Evolutionary conservation across 1,140 invertebrate genomes (phyloP).

Genomic region (Pteromalus puparum): DNA sequence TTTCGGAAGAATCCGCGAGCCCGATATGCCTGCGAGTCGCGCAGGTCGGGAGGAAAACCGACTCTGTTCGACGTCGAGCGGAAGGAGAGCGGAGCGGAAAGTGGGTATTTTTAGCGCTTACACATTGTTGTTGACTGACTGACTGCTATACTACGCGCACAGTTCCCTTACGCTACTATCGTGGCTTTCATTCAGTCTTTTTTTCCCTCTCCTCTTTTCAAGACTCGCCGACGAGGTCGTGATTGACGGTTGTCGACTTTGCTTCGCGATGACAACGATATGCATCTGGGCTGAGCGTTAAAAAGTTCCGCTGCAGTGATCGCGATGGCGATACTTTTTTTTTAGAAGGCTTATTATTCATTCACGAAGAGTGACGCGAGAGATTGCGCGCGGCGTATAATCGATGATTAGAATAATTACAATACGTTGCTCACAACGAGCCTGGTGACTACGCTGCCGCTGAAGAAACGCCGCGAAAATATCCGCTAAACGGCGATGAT

Average conservation of each 20-base stretch:
- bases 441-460: too few relatives aligned
- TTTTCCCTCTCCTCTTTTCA: not conserved
- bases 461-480: too few relatives aligned
- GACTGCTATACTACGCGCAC: not conserved
- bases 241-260: too few relatives aligned
- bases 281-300: not conserved
- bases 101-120: conserved; percentile 74
- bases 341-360: too few relatives aligned
- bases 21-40: conserved; percentile 14
- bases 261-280: not conserved
- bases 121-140: conserved; percentile 70
- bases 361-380: too few relatives aligned
- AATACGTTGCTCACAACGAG: too few relatives aligned
- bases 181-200: conserved; percentile 19
- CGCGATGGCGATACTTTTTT: not conserved
- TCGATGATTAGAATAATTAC: too few relatives aligned
- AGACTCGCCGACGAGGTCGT: not conserved
- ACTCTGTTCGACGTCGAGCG: conserved; percentile 49
- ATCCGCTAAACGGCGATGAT: too few relatives aligned
- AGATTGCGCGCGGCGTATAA: too few relatives aligned
- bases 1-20: conserved; percentile 28
- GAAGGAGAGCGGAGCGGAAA: conserved; percentile 61
- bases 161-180: not conserved
- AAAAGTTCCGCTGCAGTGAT: not conserved
- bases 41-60: not conserved